Conservation (phyloP, 1,140 invertebrate species). For the Pseudomyrmex pallidus region DNA sequence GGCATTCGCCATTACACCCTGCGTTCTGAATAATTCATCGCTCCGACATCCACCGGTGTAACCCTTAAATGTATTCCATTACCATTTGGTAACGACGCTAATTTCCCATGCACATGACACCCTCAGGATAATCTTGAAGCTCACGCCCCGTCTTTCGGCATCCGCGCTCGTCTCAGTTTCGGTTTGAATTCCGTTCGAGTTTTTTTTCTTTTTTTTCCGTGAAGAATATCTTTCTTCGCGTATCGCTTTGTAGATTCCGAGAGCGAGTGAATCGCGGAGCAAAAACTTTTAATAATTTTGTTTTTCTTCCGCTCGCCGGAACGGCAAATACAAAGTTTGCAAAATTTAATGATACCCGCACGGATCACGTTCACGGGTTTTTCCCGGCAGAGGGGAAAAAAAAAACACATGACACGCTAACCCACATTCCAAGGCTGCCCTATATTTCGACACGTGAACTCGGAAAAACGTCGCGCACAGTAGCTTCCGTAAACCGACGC, state of each 20-base stretch:
- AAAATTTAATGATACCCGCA: constrained; percentile 37
- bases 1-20: constrained; percentile 29
- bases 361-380: constrained; percentile 31
- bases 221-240: neutral
- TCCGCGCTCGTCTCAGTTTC: neutral
- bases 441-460: constrained; percentile 18
- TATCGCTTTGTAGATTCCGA: neutral
- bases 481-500: neutral
- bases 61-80: constrained; percentile 32
- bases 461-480: constrained; percentile 6
- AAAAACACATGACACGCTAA: constrained; percentile 40
- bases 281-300: no score
- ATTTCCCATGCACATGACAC: constrained; percentile 2
- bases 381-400: neutral
- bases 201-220: no score
- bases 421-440: constrained; percentile 54
- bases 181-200: neutral
- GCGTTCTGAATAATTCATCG: constrained; percentile 50
- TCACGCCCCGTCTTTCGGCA: neutral
- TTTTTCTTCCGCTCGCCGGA: no score
- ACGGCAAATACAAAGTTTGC: no score
- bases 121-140: neutral
- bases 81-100: constrained; percentile 39
- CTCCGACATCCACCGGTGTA: constrained; percentile 1
- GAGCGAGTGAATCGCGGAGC: no score